Conservation (phyloP, 1,140 invertebrate genomes). For the Orchesella cincta region DNA sequence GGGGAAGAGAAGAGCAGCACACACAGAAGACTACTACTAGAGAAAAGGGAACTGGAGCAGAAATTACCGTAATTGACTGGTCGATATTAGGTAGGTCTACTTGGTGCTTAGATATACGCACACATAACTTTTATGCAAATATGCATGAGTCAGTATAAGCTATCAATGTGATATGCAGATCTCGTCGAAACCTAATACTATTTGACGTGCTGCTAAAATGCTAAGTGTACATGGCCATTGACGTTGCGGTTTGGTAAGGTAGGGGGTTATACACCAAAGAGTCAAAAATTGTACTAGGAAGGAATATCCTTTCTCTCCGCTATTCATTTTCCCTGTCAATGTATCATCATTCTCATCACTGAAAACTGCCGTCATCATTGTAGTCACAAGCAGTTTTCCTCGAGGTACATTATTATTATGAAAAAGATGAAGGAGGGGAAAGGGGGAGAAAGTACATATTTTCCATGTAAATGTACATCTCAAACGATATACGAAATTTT, state of each 20-base stretch:
- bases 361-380: not conserved
- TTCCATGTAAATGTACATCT: too few relatives aligned
- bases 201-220: not conserved
- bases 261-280: too few relatives aligned
- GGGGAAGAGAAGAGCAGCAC: too few relatives aligned
- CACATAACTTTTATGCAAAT: not conserved
- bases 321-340: not conserved
- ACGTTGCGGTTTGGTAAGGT: not conserved
- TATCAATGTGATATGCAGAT: not conserved
- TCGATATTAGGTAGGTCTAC: not conserved
- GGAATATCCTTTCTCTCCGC: not conserved
- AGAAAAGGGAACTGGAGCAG: slow-evolving; percentile 1
- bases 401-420: not conserved
- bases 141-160: not conserved
- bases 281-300: not conserved
- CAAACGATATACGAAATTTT: too few relatives aligned
- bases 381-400: not conserved
- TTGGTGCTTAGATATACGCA: not conserved
- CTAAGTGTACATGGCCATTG: not conserved
- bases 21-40: too few relatives aligned
- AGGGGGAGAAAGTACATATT: too few relatives aligned
- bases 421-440: not conserved
- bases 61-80: slow-evolving; percentile 21
- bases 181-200: not conserved
- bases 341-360: not conserved